A percentile compares a stretch with the other conserved stretches of the same genome.
These are phyloP conservation scores for Fopius arisanus DNA, from an alignment of 1,140 invertebrate species.

Conservation along the genomic window DNA sequence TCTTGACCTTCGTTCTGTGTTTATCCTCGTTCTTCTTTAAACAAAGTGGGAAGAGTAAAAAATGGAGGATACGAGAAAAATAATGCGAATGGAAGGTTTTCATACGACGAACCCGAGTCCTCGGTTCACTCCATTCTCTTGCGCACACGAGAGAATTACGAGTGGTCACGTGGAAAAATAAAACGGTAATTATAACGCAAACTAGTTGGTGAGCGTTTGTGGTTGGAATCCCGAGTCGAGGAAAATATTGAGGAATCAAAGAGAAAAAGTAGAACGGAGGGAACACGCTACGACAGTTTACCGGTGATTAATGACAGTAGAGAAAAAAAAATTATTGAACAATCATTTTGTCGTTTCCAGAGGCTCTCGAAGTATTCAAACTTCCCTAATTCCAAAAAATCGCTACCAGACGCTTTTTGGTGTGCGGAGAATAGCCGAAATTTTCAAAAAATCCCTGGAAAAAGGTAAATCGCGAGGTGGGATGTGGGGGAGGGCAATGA, in stretches of 20 bases:
- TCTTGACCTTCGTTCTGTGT: background rate
- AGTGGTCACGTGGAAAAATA: constrained; percentile 7
- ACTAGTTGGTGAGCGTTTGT: constrained; percentile 10
- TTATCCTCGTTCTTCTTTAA: background rate
- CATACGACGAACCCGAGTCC: background rate
- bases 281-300: constrained; percentile 30
- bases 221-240: constrained; percentile 21
- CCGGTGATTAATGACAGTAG: background rate
- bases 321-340: background rate
- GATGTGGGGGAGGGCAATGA: background rate
- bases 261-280: background rate
- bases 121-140: background rate
- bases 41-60: background rate
- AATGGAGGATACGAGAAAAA: background rate
- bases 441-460: background rate
- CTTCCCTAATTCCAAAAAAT: background rate
- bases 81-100: background rate
- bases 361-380: background rate
- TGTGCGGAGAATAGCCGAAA: background rate
- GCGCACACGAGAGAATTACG: background rate
- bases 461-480: background rate
- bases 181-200: constrained; percentile 13
- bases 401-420: background rate
- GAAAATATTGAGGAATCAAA: background rate
- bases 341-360: constrained; percentile 3